Conservation (phyloP, 1,140 invertebrate species). For the Camponotus vicinus region DNA sequence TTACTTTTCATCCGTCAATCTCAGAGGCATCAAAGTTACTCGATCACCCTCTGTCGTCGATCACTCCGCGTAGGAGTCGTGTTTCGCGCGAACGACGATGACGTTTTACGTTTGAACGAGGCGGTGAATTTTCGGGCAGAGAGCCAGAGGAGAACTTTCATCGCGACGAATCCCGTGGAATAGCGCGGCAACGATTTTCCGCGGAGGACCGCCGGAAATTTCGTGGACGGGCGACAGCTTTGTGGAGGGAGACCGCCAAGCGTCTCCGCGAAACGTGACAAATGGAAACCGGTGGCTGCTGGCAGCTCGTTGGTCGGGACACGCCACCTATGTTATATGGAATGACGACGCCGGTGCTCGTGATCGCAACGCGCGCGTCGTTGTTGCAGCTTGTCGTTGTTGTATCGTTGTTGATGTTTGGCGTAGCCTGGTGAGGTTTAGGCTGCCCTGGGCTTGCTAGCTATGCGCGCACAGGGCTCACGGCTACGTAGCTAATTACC, state of each 20-base stretch:
- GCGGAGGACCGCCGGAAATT: conserved; percentile 63
- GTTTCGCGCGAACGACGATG: neutral
- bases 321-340: conserved; percentile 19
- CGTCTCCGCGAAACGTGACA: conserved; percentile 71
- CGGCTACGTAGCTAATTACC: conserved; percentile 82
- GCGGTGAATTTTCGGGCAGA: neutral
- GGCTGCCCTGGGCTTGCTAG: conserved; percentile 65
- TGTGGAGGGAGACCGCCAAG: conserved; percentile 64
- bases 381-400: conserved; percentile 42
- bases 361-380: conserved; percentile 43
- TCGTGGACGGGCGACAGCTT: conserved; percentile 68
- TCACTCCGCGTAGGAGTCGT: neutral
- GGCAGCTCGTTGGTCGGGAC: conserved; percentile 70
- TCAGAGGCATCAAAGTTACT: neutral
- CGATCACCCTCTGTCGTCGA: neutral
- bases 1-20: neutral
- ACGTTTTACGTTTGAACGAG: neutral
- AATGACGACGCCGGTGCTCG: conserved; percentile 23
- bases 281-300: conserved; percentile 76
- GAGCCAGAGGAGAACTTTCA: conserved; percentile 9
- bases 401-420: conserved; percentile 64
- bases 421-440: conserved; percentile 70
- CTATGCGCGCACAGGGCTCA: conserved; percentile 71
- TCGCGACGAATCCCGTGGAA: conserved; percentile 25
- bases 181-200: conserved; percentile 9